Evolutionary conservation across 2,888 invertebrate species (phyloP), one percentile per base, ranked within the genome.

Genomic region (Xestia xanthographa): DNA sequence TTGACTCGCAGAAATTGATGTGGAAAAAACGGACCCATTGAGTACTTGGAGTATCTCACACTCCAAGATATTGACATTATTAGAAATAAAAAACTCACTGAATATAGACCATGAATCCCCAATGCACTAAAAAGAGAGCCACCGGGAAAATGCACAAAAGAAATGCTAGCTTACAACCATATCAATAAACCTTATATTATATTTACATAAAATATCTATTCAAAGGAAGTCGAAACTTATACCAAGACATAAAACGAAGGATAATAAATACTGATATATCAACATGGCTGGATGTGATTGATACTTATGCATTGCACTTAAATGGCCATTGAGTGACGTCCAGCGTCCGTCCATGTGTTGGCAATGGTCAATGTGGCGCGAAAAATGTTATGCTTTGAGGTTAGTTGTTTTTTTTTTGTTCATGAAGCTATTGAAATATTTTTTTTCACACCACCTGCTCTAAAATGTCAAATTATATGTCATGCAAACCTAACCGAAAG

Each of bases 251-350:
- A 77, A 73, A 84, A 73, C 26, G 26, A 29, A 43, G 41, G n/a
- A 38, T 62, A 60, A 67, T 75, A 71, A 72, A 82, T 41, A 56
- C 65, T 58, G 43, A 68, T 48, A 77, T 14, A 62, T 72, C 29
- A 53, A 70, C 38, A 66, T 69, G 77, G 68, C 56, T 75, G 77
- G 75, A 75, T 80, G 75, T 72, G 83, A 85, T 80, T 77, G 68
- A 86, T 80, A 85, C 79, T 69, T 84, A 58, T 85, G 73, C 80
- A 67, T 77, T 67, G 75, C 66, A 66, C 67, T 69, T 78, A 80
- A 76, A 86, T 71, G 72, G 48, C n/a, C 56, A 75, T 70, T 79
- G 67, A 81, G 68, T 69, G 68, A 72, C 66, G 72, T 73, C 29
- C 65, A 76, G 56, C n/a, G 45, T 43, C 38, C 56, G 43, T 72